Conservation (phyloP, 1,140 invertebrate species). For the Drosophila orosa region DNA sequence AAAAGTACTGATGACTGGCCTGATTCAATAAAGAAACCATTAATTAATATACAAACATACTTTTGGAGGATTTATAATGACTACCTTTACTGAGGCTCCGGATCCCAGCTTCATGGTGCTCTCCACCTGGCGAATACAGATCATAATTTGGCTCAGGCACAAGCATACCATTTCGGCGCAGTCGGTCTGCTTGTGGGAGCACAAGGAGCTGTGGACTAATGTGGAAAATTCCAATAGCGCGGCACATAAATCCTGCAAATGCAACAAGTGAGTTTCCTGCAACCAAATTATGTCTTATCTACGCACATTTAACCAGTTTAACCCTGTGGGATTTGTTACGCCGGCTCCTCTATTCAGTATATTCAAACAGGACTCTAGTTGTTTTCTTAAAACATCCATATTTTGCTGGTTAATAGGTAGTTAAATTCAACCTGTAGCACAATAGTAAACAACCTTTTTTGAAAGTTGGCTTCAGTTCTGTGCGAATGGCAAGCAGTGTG, state of each 20-base stretch:
- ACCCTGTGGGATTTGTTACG: conserved; percentile 6
- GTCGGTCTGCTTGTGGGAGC: conserved; percentile 28
- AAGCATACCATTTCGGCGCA: conserved; percentile 63
- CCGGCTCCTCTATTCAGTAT: conserved; percentile 20
- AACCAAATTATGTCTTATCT: background rate
- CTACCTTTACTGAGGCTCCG: conserved; percentile 46
- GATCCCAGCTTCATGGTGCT: conserved; percentile 50
- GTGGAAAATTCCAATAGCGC: conserved; percentile 63
- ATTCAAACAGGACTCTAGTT: conserved; percentile 49
- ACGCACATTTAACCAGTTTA: conserved; percentile 64
- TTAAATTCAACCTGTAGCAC: conserved; percentile 25
- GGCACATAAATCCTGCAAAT: conserved; percentile 69
- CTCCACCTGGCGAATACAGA: conserved; percentile 71
- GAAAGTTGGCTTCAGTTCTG: conserved; percentile 53
- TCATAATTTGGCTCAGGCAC: conserved; percentile 73
- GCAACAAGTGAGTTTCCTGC: conserved; percentile 7
- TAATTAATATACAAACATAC: background rate
- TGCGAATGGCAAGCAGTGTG: conserved; percentile 9
- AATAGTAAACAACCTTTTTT: conserved; percentile 56
- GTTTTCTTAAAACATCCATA: conserved; percentile 52
- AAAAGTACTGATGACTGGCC: conserved; percentile 69
- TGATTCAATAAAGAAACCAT: conserved; percentile 10
- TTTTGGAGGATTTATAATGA: background rate
- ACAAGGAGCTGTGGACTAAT: conserved; percentile 51
- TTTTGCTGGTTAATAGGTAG: background rate